Evolutionary conservation across 2,113 vertebrate genomes (phyloP), one percentile per base, ranked within the genome.

Genomic region (Psephotus haematonotus): DNA sequence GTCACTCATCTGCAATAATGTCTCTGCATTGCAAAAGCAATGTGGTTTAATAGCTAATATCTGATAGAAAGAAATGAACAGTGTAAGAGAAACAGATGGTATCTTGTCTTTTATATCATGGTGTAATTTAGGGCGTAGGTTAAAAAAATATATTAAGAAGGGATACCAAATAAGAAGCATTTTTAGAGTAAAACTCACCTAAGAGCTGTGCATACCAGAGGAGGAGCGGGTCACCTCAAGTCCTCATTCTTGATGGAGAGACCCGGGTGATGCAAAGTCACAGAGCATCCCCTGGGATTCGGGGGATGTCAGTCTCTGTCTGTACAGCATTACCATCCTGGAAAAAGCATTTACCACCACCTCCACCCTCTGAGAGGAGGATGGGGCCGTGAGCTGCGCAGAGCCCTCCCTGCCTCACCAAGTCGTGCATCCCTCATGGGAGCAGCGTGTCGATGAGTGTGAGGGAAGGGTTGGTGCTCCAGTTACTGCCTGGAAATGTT

Each of bases 11-110:
- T 96, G 93, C 87, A 92, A 44, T 88, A 77, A 80, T 0, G 7
- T 31, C 82, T 88, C 83, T 53, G 67, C 50, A 46, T 74, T 96
- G 92, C 93, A 76, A 88, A 80, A 93, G 90, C 88, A n/a, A 43
- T 5, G 23, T 15, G 33, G 79, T 65, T 94, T 93, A 92, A 57
- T 90, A 76, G 53, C 52, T 10, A 82, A 50, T 52, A 94, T 80
- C 90, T 90, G 82, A 85, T 47, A 35, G 64, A 47, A 75, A 88
- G 88, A 76, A 92, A 68, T 31, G 37, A 85, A 39, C 37, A 53
- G 41, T 29, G 57, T 19, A 91, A 80, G 14, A 63, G 53, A 74
- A 87, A 7, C 47, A 83, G 86, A 86, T 80, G 50, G 18, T 53
- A 82, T 91, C 93, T 79, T 79, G 31, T 39, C 70, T 63, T 74